These are phyloP conservation scores for Protophormia terraenovae DNA, from an alignment of 2,888 invertebrate species.

Conservation along the genomic window DNA sequence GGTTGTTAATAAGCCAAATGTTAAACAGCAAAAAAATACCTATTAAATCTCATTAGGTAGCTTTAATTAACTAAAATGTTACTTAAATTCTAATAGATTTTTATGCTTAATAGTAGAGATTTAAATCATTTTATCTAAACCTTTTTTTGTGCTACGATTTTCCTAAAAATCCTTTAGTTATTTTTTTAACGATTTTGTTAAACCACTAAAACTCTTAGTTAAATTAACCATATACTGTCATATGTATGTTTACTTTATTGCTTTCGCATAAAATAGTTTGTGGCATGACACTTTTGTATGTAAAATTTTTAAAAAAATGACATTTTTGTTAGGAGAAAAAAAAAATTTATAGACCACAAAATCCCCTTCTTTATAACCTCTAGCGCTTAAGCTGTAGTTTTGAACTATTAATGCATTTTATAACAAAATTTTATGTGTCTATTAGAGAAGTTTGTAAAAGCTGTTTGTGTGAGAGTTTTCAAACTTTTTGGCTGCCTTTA, in stretches of 20 bases:
- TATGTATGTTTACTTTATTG: not conserved
- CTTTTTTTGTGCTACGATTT: too few relatives aligned
- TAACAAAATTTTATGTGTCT: not conserved
- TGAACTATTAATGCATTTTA: constrained; percentile 34
- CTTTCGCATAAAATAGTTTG: not conserved
- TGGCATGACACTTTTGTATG: not conserved
- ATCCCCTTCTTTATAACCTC: not conserved
- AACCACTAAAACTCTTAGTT: constrained; percentile 15
- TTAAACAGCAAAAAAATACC: too few relatives aligned
- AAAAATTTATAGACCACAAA: not conserved
- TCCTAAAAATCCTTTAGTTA: too few relatives aligned
- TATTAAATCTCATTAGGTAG: too few relatives aligned
- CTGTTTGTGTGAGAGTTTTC: not conserved
- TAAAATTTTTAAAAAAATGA: not conserved
- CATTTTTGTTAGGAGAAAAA: not conserved
- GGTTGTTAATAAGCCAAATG: too few relatives aligned
- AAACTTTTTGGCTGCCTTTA: constrained; percentile 43
- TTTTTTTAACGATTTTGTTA: not conserved
- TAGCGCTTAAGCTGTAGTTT: not conserved
- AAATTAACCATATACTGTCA: constrained; percentile 23
- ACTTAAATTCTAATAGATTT: too few relatives aligned
- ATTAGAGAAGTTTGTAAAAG: not conserved
- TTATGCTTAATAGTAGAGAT: too few relatives aligned
- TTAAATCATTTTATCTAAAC: too few relatives aligned
- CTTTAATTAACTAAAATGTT: too few relatives aligned